Conservation (phyloP, 1,140 invertebrate genomes). For the Ips typographus region DNA sequence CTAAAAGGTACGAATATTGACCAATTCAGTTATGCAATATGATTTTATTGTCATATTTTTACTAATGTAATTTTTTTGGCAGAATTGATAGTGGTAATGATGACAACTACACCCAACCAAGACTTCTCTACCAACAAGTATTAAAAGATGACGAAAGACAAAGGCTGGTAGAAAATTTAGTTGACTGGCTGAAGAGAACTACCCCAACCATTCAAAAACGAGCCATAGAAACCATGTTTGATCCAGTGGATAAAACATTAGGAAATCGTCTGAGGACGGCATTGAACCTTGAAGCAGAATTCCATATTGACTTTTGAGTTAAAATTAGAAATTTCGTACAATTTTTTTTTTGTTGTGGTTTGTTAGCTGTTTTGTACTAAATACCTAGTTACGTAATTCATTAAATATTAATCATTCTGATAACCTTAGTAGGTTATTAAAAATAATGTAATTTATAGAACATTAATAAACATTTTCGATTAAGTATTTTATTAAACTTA, state of each 20-base stretch:
- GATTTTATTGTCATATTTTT: conserved; percentile 1
- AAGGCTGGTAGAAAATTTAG: conserved; percentile 80
- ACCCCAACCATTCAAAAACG: conserved; percentile 82
- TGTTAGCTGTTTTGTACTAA: no score
- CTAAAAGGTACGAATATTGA: conserved; percentile 55
- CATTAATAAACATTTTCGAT: no score
- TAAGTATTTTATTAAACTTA: no score
- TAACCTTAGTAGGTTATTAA: no score
- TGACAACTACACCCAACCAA: conserved; percentile 86
- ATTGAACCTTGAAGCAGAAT: conserved; percentile 25
- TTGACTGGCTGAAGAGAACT: conserved; percentile 72
- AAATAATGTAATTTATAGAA: no score
- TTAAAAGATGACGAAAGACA: conserved; percentile 70
- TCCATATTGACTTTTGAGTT: conserved; percentile 29
- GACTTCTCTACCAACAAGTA: conserved; percentile 78
- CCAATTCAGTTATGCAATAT: conserved; percentile 41
- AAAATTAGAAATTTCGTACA: no score
- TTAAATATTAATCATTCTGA: no score
- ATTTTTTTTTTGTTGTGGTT: no score
- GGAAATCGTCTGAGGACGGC: conserved; percentile 55
- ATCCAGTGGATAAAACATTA: conserved; percentile 66
- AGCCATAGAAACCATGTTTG: conserved; percentile 70
- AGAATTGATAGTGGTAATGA: conserved; percentile 74
- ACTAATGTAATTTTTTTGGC: conserved; percentile 3
- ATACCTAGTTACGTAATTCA: no score